Evolutionary conservation across 2,113 vertebrate genomes (phyloP).

Genomic region (Poeciliopsis occidentalis): DNA sequence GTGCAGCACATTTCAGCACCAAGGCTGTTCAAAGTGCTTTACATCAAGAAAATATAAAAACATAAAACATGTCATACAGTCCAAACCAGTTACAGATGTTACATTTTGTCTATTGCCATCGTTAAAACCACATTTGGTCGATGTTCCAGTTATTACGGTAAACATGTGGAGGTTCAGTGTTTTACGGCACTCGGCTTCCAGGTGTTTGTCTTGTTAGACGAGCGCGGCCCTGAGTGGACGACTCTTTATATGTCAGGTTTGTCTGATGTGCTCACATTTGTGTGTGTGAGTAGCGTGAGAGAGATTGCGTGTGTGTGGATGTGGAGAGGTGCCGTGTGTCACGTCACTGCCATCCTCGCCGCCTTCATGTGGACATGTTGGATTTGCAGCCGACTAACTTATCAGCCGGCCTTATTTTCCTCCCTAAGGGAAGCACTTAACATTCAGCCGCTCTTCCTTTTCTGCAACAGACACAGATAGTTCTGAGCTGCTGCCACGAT

Average conservation of each 20-base stretch:
- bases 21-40: no score
- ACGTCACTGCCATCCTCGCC: slow-evolving; percentile 43
- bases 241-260: slow-evolving; percentile 1
- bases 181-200: not conserved
- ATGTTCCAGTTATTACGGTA: no score
- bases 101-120: no score
- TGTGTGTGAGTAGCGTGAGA: slow-evolving; percentile 4
- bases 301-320: slow-evolving; percentile 10
- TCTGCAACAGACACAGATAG: slow-evolving; percentile 75
- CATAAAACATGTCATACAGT: no score
- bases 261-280: slow-evolving; percentile 4
- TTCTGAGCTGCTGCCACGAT: slow-evolving; percentile 72
- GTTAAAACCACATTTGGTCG: no score
- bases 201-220: not conserved
- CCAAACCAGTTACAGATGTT: no score
- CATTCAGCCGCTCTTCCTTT: slow-evolving; percentile 75
- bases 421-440: slow-evolving; percentile 73
- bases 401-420: slow-evolving; percentile 71
- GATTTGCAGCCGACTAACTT: slow-evolving; percentile 76
- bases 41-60: no score
- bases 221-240: not conserved
- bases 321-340: slow-evolving; percentile 58
- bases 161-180: not conserved
- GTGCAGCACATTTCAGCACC: no score
- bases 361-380: slow-evolving; percentile 74